Evolutionary conservation across 37 sponge, comb jelly and placozoan genomes (phyloP).

Genomic region (Amphimedon queenslandica): DNA sequence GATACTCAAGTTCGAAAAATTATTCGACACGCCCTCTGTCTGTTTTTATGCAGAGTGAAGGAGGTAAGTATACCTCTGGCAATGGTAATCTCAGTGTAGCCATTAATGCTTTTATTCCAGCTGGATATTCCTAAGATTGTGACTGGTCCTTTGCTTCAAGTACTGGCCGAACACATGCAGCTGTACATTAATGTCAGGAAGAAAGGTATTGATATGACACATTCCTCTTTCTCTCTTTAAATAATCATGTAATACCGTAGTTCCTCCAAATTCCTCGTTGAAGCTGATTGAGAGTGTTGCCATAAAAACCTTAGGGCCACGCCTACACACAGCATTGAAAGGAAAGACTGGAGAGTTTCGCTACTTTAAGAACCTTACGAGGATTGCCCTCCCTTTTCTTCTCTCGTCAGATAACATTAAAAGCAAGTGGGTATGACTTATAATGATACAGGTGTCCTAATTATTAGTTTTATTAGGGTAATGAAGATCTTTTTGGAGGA

Average conservation of each 20-base stretch:
- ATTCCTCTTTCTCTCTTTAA: too few species aligned
- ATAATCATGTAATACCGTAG: constrained; percentile 11
- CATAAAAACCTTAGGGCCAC: constrained; percentile 21
- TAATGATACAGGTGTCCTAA: too few species aligned
- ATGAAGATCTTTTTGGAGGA: constrained; percentile 39
- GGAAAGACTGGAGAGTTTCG: constrained; percentile 23
- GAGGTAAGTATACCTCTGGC: constrained; percentile 4
- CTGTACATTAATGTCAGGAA: constrained; percentile 41
- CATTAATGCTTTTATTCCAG: constrained; percentile 6
- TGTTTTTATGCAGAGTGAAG: constrained; percentile 9
- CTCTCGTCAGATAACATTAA: constrained; percentile 23
- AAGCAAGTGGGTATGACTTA: constrained; percentile 7
- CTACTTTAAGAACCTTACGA: constrained; percentile 46
- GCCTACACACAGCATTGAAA: constrained; percentile 41
- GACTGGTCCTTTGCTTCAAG: constrained; percentile 24
- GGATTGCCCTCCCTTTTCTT: constrained; percentile 32
- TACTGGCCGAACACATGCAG: constrained; percentile 42
- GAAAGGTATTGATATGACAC: too few species aligned
- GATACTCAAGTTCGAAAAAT: constrained; percentile 24
- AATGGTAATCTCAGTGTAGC: not conserved
- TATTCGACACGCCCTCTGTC: constrained; percentile 20
- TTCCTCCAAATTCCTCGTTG: constrained; percentile 23
- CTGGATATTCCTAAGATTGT: constrained; percentile 51
- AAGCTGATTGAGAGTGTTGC: constrained; percentile 23
- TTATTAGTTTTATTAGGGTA: too few species aligned